Base-by-base conservation (phyloP, 2,113 vertebrate genomes). In the Eublepharis macularius region DNA sequence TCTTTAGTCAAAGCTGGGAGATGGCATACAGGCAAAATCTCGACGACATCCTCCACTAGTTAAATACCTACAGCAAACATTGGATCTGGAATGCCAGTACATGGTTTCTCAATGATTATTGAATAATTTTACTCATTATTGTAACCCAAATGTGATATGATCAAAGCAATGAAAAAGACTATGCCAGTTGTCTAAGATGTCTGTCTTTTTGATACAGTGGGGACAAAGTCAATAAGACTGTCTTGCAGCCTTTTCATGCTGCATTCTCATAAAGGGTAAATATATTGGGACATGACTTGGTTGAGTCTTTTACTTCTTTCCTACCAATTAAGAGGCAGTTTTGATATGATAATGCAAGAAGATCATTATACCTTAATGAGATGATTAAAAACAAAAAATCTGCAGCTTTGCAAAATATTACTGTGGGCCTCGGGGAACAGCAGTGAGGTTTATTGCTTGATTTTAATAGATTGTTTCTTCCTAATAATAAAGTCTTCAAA, bases 331-430 rank as follows among this genome's bases (percentile, higher is more conserved):
- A 94, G 43, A 87, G 86, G 81, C 84, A 90, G 92, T 90, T 80
- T 91, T 90, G 85, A 86, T 92, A 87, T 92, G 92, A 93, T 89
- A 91, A 78, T 92, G 83, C 66, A 93, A 90, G 90, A 87, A 91
- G 86, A 95, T 92, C 91, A 91, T 93, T 95, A 94, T 70, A 80
- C 81, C 90, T 94, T 95, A 95, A 96, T 89, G 89, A 96, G 93
- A 90, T 94, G 89, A 96, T 94, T 95, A 94, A 94, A 95, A 91
- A 51, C 65, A 87, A 95, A 88, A 94, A 93, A 93, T 85, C 72
- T 91, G 85, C 86, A 76, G 54, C 88, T 73, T 83, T 91, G 89
- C 89, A 94, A 96, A 95, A 91, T 94, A 94, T 69, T 82, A 92
- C 57, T 81, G 89, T n/a, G 19, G 73, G 80, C 81, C 86, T 83